These are phyloP conservation scores for Scaptomyza caliginosa DNA, from an alignment of 2,888 invertebrate genomes.

Conservation along the genomic window DNA sequence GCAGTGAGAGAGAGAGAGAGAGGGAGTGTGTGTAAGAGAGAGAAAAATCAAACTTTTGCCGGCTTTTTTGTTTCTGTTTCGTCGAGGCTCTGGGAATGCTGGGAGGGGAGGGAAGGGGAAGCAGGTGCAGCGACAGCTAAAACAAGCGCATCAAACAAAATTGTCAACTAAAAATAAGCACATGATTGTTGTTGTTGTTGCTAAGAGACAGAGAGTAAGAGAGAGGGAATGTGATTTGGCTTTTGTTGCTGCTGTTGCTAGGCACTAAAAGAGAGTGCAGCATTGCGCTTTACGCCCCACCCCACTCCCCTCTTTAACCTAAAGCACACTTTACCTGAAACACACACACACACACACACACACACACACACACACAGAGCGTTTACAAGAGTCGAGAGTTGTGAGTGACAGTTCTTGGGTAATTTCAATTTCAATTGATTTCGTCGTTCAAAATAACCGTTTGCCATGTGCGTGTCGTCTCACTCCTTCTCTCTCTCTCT, in stretches of 20 bases:
- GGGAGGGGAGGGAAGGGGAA: slow-evolving; percentile 13
- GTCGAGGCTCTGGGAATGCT: background rate
- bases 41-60: slow-evolving; percentile 38
- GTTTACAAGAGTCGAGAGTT: slow-evolving; percentile 29
- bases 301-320: background rate
- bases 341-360: background rate
- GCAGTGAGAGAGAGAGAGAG: slow-evolving; percentile 12
- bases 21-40: slow-evolving; percentile 1
- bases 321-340: too few species aligned
- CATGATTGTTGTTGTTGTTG: slow-evolving; percentile 17
- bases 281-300: background rate
- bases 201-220: slow-evolving; percentile 3
- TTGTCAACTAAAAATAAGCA: slow-evolving; percentile 59
- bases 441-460: slow-evolving; percentile 63
- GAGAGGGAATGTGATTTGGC: background rate
- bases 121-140: slow-evolving; percentile 22
- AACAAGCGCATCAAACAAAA: slow-evolving; percentile 62
- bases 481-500: background rate
- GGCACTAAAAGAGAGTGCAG: slow-evolving; percentile 46
- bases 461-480: slow-evolving; percentile 22
- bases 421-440: slow-evolving; percentile 76
- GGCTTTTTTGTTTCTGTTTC: slow-evolving; percentile 60
- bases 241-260: slow-evolving; percentile 29
- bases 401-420: slow-evolving; percentile 64
- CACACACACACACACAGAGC: slow-evolving; percentile 28